Evolutionary conservation across 2,797 vertebrate species (phyloP).

Genomic region (Spatula clypeata): DNA sequence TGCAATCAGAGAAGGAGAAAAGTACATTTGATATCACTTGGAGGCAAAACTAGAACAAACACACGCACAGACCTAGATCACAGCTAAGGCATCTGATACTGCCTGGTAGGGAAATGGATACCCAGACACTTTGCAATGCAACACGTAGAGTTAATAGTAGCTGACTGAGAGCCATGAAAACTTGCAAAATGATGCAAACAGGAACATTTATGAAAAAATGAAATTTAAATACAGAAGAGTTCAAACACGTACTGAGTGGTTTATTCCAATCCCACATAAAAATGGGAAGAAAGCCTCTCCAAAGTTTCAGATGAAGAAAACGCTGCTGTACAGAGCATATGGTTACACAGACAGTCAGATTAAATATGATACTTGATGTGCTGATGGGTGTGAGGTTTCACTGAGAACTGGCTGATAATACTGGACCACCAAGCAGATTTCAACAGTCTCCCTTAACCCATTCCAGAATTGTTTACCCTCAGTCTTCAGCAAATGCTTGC

Average conservation of each 20-base stretch:
- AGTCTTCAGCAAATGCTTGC: background rate
- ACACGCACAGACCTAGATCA: background rate
- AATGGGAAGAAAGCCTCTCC: accelerated
- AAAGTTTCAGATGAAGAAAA: slow-evolving; percentile 14
- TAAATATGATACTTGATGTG: background rate
- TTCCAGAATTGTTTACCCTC: background rate
- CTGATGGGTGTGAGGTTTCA: background rate
- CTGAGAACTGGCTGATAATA: background rate
- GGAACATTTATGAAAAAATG: background rate
- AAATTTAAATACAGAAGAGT: background rate
- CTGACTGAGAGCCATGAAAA: background rate
- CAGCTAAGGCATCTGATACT: background rate
- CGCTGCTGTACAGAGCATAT: background rate
- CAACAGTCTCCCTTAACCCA: background rate
- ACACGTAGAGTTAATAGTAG: background rate
- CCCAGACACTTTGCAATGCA: background rate
- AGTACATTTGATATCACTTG: slow-evolving; percentile 55
- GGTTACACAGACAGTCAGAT: background rate
- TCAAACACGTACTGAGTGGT: background rate
- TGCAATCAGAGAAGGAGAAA: background rate
- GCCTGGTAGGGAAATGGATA: slow-evolving; percentile 49
- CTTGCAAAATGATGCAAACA: background rate
- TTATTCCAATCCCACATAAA: background rate
- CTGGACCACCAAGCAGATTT: background rate
- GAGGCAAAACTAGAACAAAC: slow-evolving; percentile 33